Evolutionary conservation across 1,140 invertebrate species (phyloP).

Genomic region (Tribolium castaneum): DNA sequence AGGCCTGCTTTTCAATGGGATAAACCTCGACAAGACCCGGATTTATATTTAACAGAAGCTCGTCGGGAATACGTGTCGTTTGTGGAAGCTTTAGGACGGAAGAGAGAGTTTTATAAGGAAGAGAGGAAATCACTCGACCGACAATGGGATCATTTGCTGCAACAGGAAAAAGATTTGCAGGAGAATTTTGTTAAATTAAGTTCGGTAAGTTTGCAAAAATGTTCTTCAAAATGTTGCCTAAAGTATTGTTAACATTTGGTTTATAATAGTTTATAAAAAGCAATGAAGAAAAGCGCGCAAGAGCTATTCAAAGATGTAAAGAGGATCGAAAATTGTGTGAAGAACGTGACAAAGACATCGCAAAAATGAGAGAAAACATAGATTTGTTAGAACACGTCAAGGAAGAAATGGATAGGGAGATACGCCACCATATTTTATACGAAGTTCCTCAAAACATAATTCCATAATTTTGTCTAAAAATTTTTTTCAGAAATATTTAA

Average conservation of each 20-base stretch:
- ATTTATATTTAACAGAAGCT: background rate
- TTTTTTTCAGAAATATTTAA: background rate
- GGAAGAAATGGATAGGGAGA: background rate
- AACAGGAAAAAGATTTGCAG: slow-evolving; percentile 27
- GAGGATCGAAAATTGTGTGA: background rate
- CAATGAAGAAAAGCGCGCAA: slow-evolving; percentile 45
- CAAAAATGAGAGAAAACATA: background rate
- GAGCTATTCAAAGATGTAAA: slow-evolving; percentile 33
- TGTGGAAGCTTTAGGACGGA: background rate
- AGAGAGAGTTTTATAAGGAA: background rate
- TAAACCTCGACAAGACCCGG: background rate
- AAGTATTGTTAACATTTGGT: background rate
- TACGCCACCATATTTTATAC: background rate
- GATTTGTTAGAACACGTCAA: background rate
- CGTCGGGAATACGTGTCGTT: background rate
- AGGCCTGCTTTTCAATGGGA: slow-evolving; percentile 41
- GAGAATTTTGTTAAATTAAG: slow-evolving; percentile 45
- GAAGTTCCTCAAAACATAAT: background rate
- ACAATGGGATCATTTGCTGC: slow-evolving; percentile 36
- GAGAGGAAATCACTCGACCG: background rate
- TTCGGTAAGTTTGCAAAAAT: slow-evolving; percentile 23
- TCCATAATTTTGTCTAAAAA: too few relatives aligned
- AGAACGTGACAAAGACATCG: slow-evolving; percentile 12
- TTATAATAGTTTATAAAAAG: slow-evolving; percentile 42
- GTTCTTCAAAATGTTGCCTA: too few relatives aligned